Percentiles rank a stretch among this genome's conserved stretches.
Conservation (phyloP, 2,888 invertebrate species). For the Drosophila cognata region DNA sequence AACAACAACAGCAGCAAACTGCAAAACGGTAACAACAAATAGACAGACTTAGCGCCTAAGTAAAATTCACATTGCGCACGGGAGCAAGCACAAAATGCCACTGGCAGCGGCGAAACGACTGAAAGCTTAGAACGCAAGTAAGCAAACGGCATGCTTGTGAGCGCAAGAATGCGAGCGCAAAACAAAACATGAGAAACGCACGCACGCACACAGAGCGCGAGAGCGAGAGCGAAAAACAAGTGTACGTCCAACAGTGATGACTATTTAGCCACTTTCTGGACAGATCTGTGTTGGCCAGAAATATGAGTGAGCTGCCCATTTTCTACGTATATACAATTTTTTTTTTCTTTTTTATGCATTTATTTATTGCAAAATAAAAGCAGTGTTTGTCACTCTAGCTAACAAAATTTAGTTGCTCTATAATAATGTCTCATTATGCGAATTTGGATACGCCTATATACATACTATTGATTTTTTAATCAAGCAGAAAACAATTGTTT, state of each 20-base stretch:
- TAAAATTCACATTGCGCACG: slow-evolving; percentile 58
- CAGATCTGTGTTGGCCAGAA: neutral
- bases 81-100: slow-evolving; percentile 54
- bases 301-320: neutral
- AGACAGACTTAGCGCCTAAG: slow-evolving; percentile 7
- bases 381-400: neutral
- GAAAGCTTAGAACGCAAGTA: slow-evolving; percentile 39
- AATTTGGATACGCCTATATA: neutral
- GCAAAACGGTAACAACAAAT: slow-evolving; percentile 18
- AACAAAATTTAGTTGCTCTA: neutral
- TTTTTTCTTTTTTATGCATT: neutral
- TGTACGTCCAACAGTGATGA: neutral
- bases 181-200: neutral
- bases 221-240: neutral
- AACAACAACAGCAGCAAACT: slow-evolving; percentile 12
- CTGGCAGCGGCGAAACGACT: slow-evolving; percentile 42
- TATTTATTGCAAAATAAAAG: neutral
- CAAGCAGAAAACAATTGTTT: neutral
- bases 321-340: neutral
- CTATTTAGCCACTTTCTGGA: neutral
- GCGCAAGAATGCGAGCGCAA: slow-evolving; percentile 27
- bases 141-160: slow-evolving; percentile 5
- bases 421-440: neutral
- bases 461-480: neutral
- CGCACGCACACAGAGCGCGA: neutral